A percentile compares a stretch with the other conserved stretches of the same genome.
phyloP scores from a whole-genome alignment of 2,113 vertebrate genomes.

The Ciconia boyciana region DNA sequence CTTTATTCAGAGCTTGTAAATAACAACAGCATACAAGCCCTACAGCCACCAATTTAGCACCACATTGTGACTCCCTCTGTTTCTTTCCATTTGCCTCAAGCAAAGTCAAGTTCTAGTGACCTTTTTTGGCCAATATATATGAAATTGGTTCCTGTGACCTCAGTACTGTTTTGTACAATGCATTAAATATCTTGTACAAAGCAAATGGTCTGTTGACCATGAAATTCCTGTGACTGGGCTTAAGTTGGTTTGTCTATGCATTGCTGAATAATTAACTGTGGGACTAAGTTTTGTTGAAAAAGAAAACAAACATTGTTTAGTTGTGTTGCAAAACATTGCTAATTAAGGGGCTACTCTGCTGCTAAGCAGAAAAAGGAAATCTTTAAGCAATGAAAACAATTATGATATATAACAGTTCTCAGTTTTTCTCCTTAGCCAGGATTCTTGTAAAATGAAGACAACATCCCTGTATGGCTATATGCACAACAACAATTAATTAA shows the following conservation, averaged over 20 bases:
- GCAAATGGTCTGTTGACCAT: background rate
- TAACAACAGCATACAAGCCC: background rate
- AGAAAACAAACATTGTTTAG: background rate
- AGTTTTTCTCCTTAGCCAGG: background rate
- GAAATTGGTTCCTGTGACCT: background rate
- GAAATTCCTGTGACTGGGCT: background rate
- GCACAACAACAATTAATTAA: background rate
- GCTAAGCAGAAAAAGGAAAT: background rate
- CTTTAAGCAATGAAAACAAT: background rate
- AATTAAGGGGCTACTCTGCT: background rate
- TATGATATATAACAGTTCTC: background rate
- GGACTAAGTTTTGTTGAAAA: background rate
- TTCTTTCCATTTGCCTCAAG: conserved; percentile 1
- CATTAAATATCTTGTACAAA: background rate
- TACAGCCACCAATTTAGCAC: conserved; percentile 22
- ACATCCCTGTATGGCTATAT: background rate
- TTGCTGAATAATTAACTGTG: background rate
- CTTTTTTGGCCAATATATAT: background rate
- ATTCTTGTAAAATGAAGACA: background rate
- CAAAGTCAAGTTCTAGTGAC: conserved; percentile 27
- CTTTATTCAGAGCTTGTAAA: conserved; percentile 28
- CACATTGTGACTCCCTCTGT: background rate
- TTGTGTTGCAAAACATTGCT: background rate
- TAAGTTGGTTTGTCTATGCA: background rate
- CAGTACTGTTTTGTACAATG: background rate